Conservation (phyloP, 2,888 invertebrate genomes). For the Leptinotarsa juncta region DNA sequence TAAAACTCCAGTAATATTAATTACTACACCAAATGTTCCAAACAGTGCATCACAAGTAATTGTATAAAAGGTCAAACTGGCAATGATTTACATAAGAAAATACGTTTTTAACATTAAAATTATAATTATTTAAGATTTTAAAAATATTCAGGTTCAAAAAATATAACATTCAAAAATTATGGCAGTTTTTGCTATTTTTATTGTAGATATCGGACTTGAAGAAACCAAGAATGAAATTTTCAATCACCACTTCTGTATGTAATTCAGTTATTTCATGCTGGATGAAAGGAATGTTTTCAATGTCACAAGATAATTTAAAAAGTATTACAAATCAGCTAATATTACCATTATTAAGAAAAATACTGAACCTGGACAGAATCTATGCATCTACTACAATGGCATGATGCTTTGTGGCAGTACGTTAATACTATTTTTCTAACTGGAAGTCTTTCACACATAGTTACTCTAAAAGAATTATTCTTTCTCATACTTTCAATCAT, state of each 20-base stretch:
- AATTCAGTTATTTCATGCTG: not conserved
- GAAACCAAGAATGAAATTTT: not conserved
- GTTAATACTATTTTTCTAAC: not conserved
- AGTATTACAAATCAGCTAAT: not conserved
- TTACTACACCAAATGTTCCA: no score
- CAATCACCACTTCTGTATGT: not conserved
- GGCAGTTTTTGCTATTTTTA: not conserved
- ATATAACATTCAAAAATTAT: not conserved
- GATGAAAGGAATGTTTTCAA: not conserved
- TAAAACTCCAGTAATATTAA: no score
- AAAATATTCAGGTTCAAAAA: not conserved
- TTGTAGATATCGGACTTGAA: not conserved
- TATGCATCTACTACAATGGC: not conserved
- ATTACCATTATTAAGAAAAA: not conserved
- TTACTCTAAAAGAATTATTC: not conserved
- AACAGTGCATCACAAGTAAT: no score
- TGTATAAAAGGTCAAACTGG: no score
- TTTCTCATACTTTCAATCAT: not conserved
- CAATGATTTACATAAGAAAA: no score
- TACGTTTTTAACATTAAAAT: not conserved
- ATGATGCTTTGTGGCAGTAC: constrained; percentile 13
- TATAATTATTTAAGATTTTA: not conserved
- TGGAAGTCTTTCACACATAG: constrained; percentile 2
- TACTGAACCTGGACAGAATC: constrained; percentile 3
- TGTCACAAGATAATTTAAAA: not conserved